phyloP scores from a whole-genome alignment of 2,113 vertebrate species.

The Pampusana beccarii region DNA sequence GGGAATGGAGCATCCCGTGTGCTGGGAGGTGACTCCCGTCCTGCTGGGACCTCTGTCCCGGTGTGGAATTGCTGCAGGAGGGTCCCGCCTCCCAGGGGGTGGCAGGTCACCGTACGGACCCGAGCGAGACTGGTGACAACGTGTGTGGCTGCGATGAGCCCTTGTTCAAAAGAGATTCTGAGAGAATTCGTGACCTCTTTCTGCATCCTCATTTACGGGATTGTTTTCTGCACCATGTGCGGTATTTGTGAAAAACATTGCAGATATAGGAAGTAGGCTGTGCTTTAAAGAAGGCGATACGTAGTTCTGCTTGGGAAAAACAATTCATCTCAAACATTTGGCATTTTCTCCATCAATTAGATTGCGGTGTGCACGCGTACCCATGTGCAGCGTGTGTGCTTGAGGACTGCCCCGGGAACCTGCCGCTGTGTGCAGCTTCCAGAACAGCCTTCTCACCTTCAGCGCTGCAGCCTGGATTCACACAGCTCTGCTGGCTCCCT shows the following conservation, averaged over 20 bases:
- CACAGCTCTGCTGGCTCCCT: neutral
- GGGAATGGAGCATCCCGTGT: neutral
- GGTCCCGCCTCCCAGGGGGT: neutral
- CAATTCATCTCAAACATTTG: fast-evolving
- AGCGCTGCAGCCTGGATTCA: fast-evolving
- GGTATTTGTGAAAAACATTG: neutral
- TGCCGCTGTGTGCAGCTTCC: fast-evolving
- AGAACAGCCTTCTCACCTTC: neutral
- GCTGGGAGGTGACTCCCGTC: neutral
- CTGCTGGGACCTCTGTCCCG: conserved; percentile 42
- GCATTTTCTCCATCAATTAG: neutral
- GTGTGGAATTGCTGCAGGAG: conserved; percentile 36
- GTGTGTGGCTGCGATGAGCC: neutral
- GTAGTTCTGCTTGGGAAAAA: neutral
- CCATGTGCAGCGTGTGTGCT: neutral
- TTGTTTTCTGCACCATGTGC: neutral
- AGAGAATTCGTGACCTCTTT: neutral
- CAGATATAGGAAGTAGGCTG: neutral
- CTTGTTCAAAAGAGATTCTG: fast-evolving
- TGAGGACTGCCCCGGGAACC: neutral
- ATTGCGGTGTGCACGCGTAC: neutral
- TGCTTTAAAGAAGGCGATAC: neutral
- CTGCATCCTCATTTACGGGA: neutral
- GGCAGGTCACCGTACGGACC: neutral
- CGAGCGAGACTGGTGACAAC: fast-evolving